Base-by-base conservation (phyloP, 2,888 invertebrate genomes). In the Cryptocephalus moraei region DNA sequence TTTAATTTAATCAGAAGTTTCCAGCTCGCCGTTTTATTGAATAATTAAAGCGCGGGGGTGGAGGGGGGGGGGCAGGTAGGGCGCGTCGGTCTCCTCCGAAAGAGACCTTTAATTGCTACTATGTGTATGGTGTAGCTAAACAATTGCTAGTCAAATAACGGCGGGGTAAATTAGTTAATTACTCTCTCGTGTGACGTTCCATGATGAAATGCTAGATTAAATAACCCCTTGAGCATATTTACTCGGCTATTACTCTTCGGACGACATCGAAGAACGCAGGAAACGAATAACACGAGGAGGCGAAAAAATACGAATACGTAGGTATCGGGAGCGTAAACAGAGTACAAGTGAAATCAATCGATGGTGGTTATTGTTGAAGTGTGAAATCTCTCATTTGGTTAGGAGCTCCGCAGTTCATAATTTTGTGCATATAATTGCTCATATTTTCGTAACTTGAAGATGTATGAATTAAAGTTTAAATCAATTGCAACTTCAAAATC, bases 111-210 rank as follows among this genome's bases (percentile, higher is more conserved):
- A 58, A 58, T 56, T 58, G 58, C 56, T 41, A 49, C 52, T 49
- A 49, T 51, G 53, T 56, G 57, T 54, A 22, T 22, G 57, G 54
- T 57, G 56, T 56, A 56, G 53, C 54, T 58, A 58, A 58, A 57
- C 58, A 57, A 58, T 58, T 55, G 53, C 50, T 57, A 49, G 22
- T 22, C 22, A 54, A 56, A 56, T 52, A 56, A 53, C 53, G 48
- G 55, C 52, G 54, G 53, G 55, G 47, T 49, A 54, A 56, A 58
- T 56, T 58, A 57, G 57, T 56, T 58, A 59, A 59, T 59, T 59
- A 57, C 57, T 45, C 49, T 48, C 43, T 40, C 40, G 38, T 34
- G 51, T 49, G 54, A 47, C 46, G 48, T 51, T 50, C 39, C 47
- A 49, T 54, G 55, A 51, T 47, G 46, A 43, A 51, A 47, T 52